These are phyloP conservation scores for Nymphalis c-album DNA, from an alignment of 2,888 invertebrate genomes.

Conservation along the genomic window DNA sequence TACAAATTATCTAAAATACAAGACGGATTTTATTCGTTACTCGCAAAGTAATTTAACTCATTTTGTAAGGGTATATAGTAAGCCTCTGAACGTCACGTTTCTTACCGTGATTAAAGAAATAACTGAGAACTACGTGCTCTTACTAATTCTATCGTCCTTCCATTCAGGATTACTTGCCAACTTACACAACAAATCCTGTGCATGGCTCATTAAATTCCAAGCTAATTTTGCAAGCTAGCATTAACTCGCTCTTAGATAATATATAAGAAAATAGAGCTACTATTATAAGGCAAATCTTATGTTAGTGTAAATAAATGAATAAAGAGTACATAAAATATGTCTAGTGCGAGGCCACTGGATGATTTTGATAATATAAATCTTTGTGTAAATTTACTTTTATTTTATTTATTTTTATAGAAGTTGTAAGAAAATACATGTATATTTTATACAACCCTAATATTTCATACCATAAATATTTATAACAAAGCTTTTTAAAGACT, in stretches of 20 bases:
- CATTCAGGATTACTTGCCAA: constrained; percentile 36
- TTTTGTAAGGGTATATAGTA: constrained; percentile 16
- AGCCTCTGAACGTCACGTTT: constrained; percentile 16
- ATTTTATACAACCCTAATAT: no score
- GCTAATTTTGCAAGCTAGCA: constrained; percentile 23
- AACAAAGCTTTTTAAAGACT: no score
- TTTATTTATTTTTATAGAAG: no score
- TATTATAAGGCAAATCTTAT: neutral
- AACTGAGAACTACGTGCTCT: constrained; percentile 24
- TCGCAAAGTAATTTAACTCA: constrained; percentile 8
- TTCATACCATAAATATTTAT: no score
- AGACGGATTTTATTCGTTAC: constrained; percentile 7
- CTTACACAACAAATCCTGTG: constrained; percentile 43
- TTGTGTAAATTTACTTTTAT: no score
- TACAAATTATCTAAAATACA: neutral
- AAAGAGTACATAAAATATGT: neutral
- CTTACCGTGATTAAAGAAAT: constrained; percentile 30
- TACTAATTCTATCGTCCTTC: constrained; percentile 16
- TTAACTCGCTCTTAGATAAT: neutral
- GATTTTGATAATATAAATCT: no score
- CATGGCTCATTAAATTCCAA: constrained; percentile 52
- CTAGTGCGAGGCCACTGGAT: no score
- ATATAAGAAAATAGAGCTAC: constrained; percentile 1
- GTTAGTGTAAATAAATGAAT: no score
- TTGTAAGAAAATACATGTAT: no score